Conservation (phyloP, 2,113 vertebrate species). For the Caranx ignobilis region DNA sequence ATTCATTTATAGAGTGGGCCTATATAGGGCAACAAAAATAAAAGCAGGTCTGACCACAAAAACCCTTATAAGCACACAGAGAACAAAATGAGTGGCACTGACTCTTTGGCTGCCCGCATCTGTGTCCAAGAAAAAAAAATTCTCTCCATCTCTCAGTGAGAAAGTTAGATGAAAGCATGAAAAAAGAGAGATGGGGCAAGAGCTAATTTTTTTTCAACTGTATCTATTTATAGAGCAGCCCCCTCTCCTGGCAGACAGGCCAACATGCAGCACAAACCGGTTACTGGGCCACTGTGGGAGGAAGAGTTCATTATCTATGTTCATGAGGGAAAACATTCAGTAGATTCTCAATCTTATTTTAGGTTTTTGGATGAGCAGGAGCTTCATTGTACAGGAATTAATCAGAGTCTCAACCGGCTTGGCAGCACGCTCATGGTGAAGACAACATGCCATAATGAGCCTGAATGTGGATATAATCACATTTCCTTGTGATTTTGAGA, state of each 20-base stretch:
- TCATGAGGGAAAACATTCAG: neutral
- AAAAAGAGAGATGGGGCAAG: neutral
- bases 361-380: neutral
- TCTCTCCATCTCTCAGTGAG: neutral
- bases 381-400: neutral
- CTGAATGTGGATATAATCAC: too few species aligned
- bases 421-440: neutral
- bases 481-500: neutral
- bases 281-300: constrained; percentile 9
- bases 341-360: constrained; percentile 17
- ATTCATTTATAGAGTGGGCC: constrained; percentile 30
- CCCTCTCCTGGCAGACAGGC: constrained; percentile 72
- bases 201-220: neutral
- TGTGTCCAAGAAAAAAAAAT: neutral
- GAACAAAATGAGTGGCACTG: neutral
- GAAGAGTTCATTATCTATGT: constrained; percentile 26
- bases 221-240: constrained; percentile 70
- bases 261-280: constrained; percentile 41
- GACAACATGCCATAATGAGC: neutral
- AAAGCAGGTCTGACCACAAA: constrained; percentile 3
- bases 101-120: neutral
- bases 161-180: constrained; percentile 28
- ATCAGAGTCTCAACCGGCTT: constrained; percentile 2
- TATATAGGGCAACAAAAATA: constrained; percentile 37
- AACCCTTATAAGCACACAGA: neutral